Percentiles rank a stretch among this genome's conserved stretches.
Evolutionary conservation across 35 echinoderm and acorn worm species (phyloP).

Genomic region (Antedon bifida): DNA sequence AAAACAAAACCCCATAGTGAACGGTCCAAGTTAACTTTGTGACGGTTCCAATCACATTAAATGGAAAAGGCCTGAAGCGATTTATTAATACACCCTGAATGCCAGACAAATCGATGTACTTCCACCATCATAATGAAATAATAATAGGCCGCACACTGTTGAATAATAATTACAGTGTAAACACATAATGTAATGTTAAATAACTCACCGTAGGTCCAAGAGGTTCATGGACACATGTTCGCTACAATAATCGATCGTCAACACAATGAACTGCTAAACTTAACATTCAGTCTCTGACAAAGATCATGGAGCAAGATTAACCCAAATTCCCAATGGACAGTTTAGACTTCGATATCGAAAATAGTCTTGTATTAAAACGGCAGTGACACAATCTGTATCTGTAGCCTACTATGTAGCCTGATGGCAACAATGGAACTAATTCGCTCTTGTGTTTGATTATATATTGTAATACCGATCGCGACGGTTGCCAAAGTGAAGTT

Average conservation of each 20-base stretch:
- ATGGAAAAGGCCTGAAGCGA: no score
- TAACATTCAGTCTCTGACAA: no score
- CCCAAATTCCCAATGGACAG: neutral
- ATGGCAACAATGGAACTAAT: neutral
- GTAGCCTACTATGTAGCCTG: neutral
- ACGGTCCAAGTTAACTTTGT: no score
- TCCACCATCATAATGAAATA: no score
- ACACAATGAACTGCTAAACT: neutral
- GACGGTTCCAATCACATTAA: no score
- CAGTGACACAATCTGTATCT: neutral
- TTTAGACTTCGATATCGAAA: neutral
- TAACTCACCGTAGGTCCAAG: neutral
- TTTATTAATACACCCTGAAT: no score
- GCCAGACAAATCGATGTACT: no score
- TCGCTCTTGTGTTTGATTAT: neutral
- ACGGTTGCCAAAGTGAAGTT: neutral
- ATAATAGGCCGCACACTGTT: no score
- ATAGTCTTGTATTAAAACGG: neutral
- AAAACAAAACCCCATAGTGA: no score
- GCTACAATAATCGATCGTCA: neutral
- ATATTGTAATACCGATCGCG: neutral
- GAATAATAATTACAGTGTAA: no score
- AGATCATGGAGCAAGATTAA: neutral
- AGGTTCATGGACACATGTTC: neutral
- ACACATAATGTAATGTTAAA: neutral